phyloP scores from a whole-genome alignment of 2,888 invertebrate species.

The Caenorhabditis sinica region DNA sequence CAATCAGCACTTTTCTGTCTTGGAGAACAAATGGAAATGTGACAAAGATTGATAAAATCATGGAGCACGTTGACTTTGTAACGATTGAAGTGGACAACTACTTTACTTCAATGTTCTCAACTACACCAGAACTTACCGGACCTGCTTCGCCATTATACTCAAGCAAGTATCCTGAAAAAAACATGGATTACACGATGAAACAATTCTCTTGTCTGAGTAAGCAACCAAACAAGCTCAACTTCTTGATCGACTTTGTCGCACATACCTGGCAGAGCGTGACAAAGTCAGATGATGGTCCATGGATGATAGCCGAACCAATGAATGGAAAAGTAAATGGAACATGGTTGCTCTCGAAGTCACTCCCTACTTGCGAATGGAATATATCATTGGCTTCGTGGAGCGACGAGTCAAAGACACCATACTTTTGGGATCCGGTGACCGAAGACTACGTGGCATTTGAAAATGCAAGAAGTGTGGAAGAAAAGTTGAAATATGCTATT shows the following conservation, averaged over 20 bases:
- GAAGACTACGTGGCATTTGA: background rate
- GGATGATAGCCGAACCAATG: background rate
- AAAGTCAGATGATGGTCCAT: background rate
- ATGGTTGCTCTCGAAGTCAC: background rate
- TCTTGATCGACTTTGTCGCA: background rate
- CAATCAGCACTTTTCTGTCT: background rate
- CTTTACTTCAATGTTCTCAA: no score
- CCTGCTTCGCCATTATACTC: background rate
- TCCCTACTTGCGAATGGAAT: background rate
- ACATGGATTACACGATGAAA: background rate
- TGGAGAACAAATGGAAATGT: background rate
- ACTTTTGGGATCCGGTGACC: background rate
- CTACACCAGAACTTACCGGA: no score
- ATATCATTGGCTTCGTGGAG: background rate
- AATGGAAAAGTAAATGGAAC: background rate
- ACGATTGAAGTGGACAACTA: no score
- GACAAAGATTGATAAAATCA: background rate
- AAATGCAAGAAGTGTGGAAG: constrained; percentile 58
- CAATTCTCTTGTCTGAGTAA: background rate
- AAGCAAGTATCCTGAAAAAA: background rate
- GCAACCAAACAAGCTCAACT: background rate
- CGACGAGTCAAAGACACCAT: background rate
- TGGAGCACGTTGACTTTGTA: background rate
- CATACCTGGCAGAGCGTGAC: background rate
- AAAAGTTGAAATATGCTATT: constrained; percentile 74